A percentile compares a stretch with the other conserved stretches of the same genome.
phyloP scores from a whole-genome alignment of 2,888 invertebrate genomes.

The Synergus umbraculus region DNA sequence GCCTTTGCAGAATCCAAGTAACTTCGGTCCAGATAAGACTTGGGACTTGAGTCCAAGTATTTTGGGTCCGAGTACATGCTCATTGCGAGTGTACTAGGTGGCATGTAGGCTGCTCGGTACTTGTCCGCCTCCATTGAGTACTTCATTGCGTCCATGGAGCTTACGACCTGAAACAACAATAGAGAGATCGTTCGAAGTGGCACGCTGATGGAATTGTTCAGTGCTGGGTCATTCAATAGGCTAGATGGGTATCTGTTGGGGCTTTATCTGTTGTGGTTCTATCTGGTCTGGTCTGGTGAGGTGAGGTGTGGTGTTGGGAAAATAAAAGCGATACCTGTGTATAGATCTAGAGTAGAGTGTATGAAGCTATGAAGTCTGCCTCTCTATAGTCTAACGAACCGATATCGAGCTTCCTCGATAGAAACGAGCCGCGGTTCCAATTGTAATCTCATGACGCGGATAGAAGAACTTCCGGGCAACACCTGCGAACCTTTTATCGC shows the following conservation, averaged over 20 bases:
- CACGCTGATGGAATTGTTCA: conserved; percentile 20
- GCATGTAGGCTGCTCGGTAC: conserved; percentile 85
- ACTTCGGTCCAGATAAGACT: conserved; percentile 81
- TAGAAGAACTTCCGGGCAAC: conserved; percentile 34
- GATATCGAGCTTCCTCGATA: not conserved
- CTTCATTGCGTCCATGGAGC: conserved; percentile 88
- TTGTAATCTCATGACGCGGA: not conserved
- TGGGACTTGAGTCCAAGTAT: conserved; percentile 80
- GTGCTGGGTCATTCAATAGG: conserved; percentile 15
- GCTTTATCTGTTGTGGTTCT: conserved; percentile 1
- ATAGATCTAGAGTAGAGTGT: not conserved
- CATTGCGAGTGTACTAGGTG: conserved; percentile 81
- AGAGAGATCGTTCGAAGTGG: conserved; percentile 27
- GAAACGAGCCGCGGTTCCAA: conserved; percentile 16
- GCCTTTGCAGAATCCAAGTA: conserved; percentile 88
- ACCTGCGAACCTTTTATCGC: conserved; percentile 39
- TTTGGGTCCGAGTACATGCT: conserved; percentile 87
- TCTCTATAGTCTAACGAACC: not conserved
- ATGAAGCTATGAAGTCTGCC: not conserved
- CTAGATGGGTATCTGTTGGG: not conserved
- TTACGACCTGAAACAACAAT: conserved; percentile 82
- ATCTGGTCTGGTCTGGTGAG: not conserved
- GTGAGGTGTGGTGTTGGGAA: not conserved
- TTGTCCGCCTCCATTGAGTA: conserved; percentile 88
- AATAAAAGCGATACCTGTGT: not conserved